phyloP scores from a whole-genome alignment of 2,113 vertebrate species.

The Seriola dumerili region DNA sequence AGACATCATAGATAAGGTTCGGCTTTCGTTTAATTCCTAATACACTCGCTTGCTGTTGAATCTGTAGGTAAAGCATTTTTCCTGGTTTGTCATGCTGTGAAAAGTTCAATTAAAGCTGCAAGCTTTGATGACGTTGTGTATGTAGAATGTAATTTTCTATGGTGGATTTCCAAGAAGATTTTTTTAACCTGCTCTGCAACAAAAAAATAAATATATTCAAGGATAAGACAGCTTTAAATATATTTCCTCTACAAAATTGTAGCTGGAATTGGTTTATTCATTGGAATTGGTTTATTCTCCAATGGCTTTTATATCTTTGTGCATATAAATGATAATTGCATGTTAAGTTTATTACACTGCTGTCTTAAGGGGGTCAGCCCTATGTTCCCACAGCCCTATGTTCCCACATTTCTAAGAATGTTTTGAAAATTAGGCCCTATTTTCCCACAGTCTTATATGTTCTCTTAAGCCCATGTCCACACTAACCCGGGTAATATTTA shows the following conservation, averaged over 20 bases:
- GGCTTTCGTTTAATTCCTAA: not conserved
- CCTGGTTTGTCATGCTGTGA: not conserved
- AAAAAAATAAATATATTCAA: conserved; percentile 1
- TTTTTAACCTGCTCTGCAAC: conserved; percentile 13
- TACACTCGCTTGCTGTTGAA: conserved; percentile 3
- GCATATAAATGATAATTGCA: conserved; percentile 15
- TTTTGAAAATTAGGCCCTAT: too few relatives aligned
- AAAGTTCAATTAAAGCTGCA: conserved; percentile 33
- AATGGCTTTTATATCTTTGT: conserved; percentile 11
- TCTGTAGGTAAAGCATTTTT: conserved; percentile 33
- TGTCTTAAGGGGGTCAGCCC: not conserved
- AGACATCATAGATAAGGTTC: conserved; percentile 14
- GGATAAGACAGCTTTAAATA: conserved; percentile 24
- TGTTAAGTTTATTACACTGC: conserved; percentile 3
- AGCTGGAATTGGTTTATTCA: conserved; percentile 21
- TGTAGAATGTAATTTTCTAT: conserved; percentile 27
- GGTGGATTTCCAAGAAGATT: conserved; percentile 11
- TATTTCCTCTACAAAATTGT: conserved; percentile 16
- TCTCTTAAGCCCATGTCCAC: too few relatives aligned
- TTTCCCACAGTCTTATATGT: too few relatives aligned
- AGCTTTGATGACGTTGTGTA: conserved; percentile 30
- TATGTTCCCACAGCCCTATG: too few relatives aligned
- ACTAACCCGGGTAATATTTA: too few relatives aligned
- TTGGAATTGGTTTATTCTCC: not conserved
- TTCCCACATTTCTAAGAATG: too few relatives aligned